These are phyloP conservation scores for Trypoxylus dichotomus DNA, from an alignment of 1,140 invertebrate genomes.

Conservation along the genomic window DNA sequence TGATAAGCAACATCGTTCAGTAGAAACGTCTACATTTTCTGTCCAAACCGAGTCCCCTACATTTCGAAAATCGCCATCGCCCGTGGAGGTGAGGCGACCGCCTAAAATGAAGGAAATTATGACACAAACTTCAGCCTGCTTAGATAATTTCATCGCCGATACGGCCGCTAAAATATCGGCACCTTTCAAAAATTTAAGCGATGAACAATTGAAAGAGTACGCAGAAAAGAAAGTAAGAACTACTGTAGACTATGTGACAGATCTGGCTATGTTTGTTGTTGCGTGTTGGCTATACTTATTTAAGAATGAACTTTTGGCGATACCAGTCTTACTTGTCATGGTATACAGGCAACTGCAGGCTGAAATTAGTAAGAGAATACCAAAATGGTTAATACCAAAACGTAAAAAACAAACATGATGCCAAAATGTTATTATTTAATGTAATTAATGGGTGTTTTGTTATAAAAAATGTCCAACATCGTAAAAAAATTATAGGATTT, in stretches of 20 bases:
- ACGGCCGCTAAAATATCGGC: not conserved
- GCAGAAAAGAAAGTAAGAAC: conserved; percentile 68
- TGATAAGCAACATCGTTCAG: not conserved
- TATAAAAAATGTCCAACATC: conserved; percentile 16
- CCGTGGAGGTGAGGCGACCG: conserved; percentile 32
- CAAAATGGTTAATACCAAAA: conserved; percentile 46
- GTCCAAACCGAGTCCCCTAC: not conserved
- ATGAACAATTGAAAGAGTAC: conserved; percentile 40
- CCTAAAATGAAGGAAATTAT: conserved; percentile 48
- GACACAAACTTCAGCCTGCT: conserved; percentile 49
- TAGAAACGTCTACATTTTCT: not conserved
- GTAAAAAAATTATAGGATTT: not conserved
- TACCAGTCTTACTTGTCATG: conserved; percentile 74
- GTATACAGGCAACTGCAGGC: conserved; percentile 74
- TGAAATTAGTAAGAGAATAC: conserved; percentile 56
- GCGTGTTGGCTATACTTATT: conserved; percentile 79
- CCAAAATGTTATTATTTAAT: not conserved
- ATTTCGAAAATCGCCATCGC: conserved; percentile 21
- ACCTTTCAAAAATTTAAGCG: conserved; percentile 21
- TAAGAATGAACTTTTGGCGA: conserved; percentile 72
- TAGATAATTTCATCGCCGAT: conserved; percentile 30
- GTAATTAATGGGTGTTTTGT: conserved; percentile 9
- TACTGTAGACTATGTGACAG: conserved; percentile 68
- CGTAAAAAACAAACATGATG: conserved; percentile 22
- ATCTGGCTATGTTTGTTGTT: conserved; percentile 68